These are phyloP conservation scores for Ophion ventricosus DNA, from an alignment of 2,888 invertebrate species.

Conservation along the genomic window DNA sequence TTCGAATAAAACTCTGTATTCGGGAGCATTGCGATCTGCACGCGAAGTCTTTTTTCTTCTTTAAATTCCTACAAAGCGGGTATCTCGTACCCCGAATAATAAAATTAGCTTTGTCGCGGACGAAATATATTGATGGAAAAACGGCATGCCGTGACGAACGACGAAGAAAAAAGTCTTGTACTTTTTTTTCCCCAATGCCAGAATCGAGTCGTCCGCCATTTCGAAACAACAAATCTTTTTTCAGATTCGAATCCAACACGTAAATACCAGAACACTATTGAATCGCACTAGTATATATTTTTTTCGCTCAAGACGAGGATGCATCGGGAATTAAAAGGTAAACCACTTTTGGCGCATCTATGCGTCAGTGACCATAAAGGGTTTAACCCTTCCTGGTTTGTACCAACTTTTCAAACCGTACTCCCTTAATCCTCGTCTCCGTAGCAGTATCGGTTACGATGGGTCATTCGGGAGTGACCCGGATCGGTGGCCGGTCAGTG, in stretches of 20 bases:
- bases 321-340: background rate
- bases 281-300: background rate
- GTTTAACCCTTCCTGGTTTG: constrained; percentile 7
- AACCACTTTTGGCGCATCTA: background rate
- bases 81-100: background rate
- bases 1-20: no score
- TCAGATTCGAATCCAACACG: background rate
- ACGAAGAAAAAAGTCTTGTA: background rate
- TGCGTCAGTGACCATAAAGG: constrained; percentile 1
- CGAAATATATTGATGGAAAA: background rate
- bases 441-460: constrained; percentile 11
- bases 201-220: background rate
- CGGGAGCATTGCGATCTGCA: background rate
- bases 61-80: background rate
- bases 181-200: background rate
- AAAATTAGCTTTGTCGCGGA: background rate
- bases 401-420: constrained; percentile 9
- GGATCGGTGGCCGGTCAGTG: constrained; percentile 14
- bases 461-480: constrained; percentile 30
- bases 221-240: no score
- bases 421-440: constrained; percentile 26
- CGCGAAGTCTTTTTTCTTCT: background rate
- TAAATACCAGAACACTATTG: background rate
- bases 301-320: background rate
- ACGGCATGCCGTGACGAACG: no score